Conservation (phyloP, 2,888 invertebrate species). For the Troides oblongomaculatus region DNA sequence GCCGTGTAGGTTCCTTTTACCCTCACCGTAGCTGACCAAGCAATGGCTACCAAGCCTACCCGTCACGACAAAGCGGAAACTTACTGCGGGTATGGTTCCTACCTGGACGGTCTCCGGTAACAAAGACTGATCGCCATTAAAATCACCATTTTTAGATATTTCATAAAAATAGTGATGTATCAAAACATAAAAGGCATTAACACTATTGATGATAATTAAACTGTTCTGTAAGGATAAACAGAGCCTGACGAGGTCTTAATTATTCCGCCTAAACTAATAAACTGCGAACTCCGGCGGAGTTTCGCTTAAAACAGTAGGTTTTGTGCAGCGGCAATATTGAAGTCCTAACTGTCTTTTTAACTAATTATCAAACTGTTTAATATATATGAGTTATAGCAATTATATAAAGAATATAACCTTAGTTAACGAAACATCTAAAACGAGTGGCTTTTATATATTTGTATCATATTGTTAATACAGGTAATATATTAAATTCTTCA, state of each 20-base stretch:
- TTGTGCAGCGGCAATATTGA: neutral
- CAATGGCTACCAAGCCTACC: too few relatives aligned
- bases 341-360: neutral
- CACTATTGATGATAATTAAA: neutral
- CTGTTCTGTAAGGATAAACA: neutral
- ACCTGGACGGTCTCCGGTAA: too few relatives aligned
- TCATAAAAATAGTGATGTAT: neutral
- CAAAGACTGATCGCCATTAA: neutral
- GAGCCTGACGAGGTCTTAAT: neutral
- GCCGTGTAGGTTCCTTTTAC: too few relatives aligned
- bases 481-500: too few relatives aligned
- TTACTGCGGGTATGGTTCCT: too few relatives aligned
- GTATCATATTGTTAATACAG: too few relatives aligned
- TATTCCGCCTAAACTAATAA: constrained; percentile 3
- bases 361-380: neutral
- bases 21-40: too few relatives aligned
- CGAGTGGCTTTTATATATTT: too few relatives aligned
- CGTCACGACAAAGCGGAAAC: too few relatives aligned
- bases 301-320: neutral
- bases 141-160: neutral
- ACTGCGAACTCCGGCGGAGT: neutral
- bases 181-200: neutral
- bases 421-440: neutral
- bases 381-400: neutral
- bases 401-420: neutral